Evolutionary conservation across 2,888 invertebrate genomes (phyloP).

Genomic region (Melikaiella ostensackeni): DNA sequence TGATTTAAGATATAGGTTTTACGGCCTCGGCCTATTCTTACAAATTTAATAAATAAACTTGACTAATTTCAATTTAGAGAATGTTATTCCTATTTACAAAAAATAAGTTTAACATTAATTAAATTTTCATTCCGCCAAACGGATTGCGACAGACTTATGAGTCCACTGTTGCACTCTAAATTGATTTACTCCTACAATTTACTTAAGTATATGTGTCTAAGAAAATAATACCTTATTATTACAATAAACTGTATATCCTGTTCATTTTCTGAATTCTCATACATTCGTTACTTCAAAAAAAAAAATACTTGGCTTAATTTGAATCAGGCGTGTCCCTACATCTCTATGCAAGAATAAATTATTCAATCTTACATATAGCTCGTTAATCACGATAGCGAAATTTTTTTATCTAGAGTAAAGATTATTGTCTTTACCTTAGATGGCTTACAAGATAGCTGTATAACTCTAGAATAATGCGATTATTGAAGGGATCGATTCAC

Average conservation of each 20-base stretch:
- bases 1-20: too few species aligned
- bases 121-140: neutral
- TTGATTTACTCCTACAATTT: neutral
- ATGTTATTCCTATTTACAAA: too few species aligned
- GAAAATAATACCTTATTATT: neutral
- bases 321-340: neutral
- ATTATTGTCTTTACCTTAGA: conserved; percentile 20
- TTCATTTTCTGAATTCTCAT: neutral
- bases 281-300: neutral
- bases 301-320: neutral
- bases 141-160: neutral
- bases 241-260: neutral
- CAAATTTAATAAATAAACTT: too few species aligned
- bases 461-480: conserved; percentile 1
- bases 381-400: neutral
- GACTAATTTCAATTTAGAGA: too few species aligned
- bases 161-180: neutral
- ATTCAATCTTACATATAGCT: neutral
- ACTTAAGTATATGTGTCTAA: neutral
- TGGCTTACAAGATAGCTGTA: neutral
- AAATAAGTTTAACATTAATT: neutral
- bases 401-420: neutral
- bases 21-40: too few species aligned
- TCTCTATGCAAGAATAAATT: neutral
- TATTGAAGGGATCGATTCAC: conserved; percentile 6